These are phyloP conservation scores for Scomberomorus guttatus DNA, from an alignment of 2,797 vertebrate genomes.

Conservation along the genomic window DNA sequence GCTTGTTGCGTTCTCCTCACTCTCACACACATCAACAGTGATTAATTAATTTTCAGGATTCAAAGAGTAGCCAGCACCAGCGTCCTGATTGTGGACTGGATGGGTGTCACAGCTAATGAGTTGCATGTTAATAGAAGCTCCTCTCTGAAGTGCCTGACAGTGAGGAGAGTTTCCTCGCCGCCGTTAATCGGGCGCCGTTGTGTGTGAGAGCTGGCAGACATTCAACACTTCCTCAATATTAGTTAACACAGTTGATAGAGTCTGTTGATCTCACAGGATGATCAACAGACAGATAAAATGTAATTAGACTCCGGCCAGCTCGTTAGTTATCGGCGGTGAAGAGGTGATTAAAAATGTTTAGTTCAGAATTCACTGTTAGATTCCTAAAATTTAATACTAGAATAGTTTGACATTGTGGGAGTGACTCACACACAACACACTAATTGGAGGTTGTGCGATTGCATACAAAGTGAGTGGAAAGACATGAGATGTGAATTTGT, in stretches of 20 bases:
- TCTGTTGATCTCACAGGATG: too few species aligned
- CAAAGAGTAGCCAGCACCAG: constrained; percentile 13
- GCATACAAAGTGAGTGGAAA: too few species aligned
- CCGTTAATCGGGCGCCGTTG: neutral
- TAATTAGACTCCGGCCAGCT: too few species aligned
- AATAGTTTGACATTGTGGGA: too few species aligned
- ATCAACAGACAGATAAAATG: too few species aligned
- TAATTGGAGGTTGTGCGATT: too few species aligned
- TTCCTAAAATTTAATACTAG: too few species aligned
- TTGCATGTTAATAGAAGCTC: constrained; percentile 31
- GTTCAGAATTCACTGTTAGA: too few species aligned
- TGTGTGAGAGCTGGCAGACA: neutral
- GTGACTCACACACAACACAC: too few species aligned
- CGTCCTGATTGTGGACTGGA: constrained; percentile 18
- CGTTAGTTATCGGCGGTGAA: too few species aligned
- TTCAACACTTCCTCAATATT: neutral
- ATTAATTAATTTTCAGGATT: constrained; percentile 27
- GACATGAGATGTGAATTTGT: too few species aligned
- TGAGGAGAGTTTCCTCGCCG: neutral
- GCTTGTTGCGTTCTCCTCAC: neutral
- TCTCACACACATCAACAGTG: constrained; percentile 5
- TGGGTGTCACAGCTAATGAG: constrained; percentile 36
- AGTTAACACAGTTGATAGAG: neutral
- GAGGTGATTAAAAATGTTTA: too few species aligned
- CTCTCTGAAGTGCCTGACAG: constrained; percentile 5